These are phyloP conservation scores for Ophioninae sp. DNA, from an alignment of 2,888 invertebrate genomes.

Conservation along the genomic window DNA sequence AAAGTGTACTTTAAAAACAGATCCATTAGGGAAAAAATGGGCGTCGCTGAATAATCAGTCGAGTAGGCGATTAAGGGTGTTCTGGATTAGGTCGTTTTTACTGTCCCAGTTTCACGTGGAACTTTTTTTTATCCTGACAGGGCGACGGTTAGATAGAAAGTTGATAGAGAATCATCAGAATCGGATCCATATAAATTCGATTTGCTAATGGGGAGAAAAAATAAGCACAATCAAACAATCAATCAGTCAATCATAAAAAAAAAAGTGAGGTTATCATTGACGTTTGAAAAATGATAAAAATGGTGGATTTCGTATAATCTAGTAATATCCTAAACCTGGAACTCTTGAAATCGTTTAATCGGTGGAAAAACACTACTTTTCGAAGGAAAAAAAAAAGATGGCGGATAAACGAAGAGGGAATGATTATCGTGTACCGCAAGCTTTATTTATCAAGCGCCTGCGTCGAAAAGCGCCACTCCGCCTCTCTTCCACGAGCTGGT, in stretches of 20 bases:
- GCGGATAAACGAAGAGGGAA: slow-evolving; percentile 4
- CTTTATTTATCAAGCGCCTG: slow-evolving; percentile 56
- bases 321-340: background rate
- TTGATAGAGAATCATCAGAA: slow-evolving; percentile 1
- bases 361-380: background rate
- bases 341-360: background rate
- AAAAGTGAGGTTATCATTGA: too few relatives aligned
- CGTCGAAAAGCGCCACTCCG: slow-evolving; percentile 53
- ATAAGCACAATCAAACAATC: too few relatives aligned
- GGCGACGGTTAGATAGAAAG: background rate
- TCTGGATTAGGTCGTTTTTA: slow-evolving; percentile 60
- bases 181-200: background rate
- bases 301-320: background rate
- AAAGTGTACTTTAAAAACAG: background rate
- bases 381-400: background rate
- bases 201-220: background rate
- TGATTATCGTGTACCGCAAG: slow-evolving; percentile 34
- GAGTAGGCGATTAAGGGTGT: slow-evolving; percentile 58
- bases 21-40: slow-evolving; percentile 26
- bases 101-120: slow-evolving; percentile 14
- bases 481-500: slow-evolving; percentile 17
- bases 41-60: slow-evolving; percentile 47
- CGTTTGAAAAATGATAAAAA: background rate
- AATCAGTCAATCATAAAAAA: too few relatives aligned
- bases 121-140: slow-evolving; percentile 39